phyloP scores from a whole-genome alignment of 2,888 invertebrate genomes.

The Cyclophora albipunctata region DNA sequence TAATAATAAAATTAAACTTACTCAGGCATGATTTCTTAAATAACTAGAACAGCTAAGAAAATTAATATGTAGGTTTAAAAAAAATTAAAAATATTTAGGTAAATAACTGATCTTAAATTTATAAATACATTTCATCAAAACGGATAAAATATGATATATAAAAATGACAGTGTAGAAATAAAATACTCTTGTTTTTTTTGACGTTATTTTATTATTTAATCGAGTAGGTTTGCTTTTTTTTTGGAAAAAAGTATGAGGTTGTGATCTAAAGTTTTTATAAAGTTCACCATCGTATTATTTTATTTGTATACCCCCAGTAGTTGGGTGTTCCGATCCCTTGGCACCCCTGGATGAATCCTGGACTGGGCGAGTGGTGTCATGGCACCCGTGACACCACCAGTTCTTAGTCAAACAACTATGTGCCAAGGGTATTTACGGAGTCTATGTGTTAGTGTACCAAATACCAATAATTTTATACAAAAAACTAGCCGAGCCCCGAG shows the following conservation, averaged over 20 bases:
- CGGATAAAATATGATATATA: constrained; percentile 23
- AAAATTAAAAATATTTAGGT: constrained; percentile 54
- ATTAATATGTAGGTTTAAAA: constrained; percentile 19
- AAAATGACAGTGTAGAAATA: constrained; percentile 43
- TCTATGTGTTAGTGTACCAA: too few species aligned
- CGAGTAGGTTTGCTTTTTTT: constrained; percentile 18
- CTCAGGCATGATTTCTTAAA: constrained; percentile 61
- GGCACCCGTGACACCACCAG: too few species aligned
- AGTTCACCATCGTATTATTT: neutral
- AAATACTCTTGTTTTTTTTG: constrained; percentile 20
- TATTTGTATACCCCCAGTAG: neutral
- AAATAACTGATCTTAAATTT: constrained; percentile 59
- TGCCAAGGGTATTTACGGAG: too few species aligned
- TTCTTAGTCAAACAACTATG: too few species aligned
- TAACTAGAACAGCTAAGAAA: constrained; percentile 2
- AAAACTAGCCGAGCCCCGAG: too few species aligned
- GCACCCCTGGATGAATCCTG: too few species aligned
- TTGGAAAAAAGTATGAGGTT: constrained; percentile 9
- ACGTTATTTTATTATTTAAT: constrained; percentile 19
- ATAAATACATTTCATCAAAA: constrained; percentile 60
- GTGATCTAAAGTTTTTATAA: neutral
- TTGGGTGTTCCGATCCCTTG: too few species aligned
- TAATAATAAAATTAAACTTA: constrained; percentile 31
- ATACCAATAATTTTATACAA: too few species aligned
- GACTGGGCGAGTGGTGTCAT: too few species aligned